These are phyloP conservation scores for Cardiocondyla obscurior DNA, from an alignment of 1,140 invertebrate genomes.

Conservation along the genomic window DNA sequence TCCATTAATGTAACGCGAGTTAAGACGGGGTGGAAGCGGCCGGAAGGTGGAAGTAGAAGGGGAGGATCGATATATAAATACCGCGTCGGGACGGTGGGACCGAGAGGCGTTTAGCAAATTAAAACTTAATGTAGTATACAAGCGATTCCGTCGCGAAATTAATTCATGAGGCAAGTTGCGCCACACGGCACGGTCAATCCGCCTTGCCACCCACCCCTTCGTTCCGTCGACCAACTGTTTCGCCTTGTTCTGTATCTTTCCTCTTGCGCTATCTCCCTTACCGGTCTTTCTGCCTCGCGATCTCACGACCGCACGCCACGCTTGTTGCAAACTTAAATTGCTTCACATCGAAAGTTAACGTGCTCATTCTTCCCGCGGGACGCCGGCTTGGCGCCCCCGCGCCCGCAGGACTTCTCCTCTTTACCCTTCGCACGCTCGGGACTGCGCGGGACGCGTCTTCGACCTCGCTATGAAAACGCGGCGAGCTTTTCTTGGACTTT, in stretches of 20 bases:
- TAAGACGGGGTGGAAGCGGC: not conserved
- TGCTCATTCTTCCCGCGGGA: constrained; percentile 71
- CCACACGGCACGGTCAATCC: constrained; percentile 67
- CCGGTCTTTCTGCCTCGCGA: constrained; percentile 29
- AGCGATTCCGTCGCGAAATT: constrained; percentile 77
- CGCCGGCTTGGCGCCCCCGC: not conserved
- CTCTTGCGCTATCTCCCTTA: constrained; percentile 40
- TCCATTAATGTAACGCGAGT: constrained; percentile 68
- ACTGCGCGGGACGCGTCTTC: not conserved
- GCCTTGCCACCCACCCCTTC: constrained; percentile 1
- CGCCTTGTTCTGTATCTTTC: constrained; percentile 42
- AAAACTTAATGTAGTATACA: constrained; percentile 80
- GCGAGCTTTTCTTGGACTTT: constrained; percentile 6
- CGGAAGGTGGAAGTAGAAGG: not conserved
- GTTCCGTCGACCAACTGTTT: not conserved
- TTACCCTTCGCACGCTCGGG: not conserved
- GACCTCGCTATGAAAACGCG: constrained; percentile 2
- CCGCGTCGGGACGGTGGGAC: not conserved
- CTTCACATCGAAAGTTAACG: constrained; percentile 76
- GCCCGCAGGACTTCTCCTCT: constrained; percentile 14
- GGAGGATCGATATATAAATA: constrained; percentile 54
- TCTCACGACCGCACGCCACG: constrained; percentile 60
- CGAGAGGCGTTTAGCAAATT: constrained; percentile 75
- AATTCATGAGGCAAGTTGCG: constrained; percentile 77
- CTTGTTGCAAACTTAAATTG: constrained; percentile 78